phyloP scores from a whole-genome alignment of 2,113 vertebrate genomes.

The Sapajus apella region DNA sequence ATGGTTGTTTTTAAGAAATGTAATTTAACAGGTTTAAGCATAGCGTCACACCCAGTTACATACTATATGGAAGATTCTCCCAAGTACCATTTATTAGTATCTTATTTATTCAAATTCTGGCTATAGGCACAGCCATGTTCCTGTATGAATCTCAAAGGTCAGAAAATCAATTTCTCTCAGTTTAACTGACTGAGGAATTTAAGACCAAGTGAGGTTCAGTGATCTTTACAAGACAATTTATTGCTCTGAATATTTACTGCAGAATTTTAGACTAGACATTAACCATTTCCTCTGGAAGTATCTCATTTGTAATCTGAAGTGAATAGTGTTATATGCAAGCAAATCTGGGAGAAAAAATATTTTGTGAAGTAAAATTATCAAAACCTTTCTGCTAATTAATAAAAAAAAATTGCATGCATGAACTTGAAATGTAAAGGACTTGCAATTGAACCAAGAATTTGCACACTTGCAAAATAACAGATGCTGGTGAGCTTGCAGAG shows the following conservation, averaged over 20 bases:
- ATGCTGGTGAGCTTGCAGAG: too few species aligned
- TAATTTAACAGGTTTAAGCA: constrained; percentile 40
- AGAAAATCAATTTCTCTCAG: constrained; percentile 29
- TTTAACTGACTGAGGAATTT: constrained; percentile 4
- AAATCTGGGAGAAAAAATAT: background rate
- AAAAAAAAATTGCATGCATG: background rate
- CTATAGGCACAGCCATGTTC: background rate
- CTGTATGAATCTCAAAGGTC: constrained; percentile 43
- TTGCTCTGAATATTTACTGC: constrained; percentile 5
- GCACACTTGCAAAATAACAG: background rate
- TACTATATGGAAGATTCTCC: background rate
- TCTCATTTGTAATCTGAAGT: background rate
- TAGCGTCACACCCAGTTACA: background rate
- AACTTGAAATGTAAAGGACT: background rate
- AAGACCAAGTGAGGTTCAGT: background rate
- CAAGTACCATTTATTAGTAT: background rate
- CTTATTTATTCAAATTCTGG: constrained; percentile 12
- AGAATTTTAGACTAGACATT: background rate
- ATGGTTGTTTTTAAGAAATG: constrained; percentile 11
- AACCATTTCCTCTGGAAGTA: background rate
- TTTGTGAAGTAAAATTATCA: background rate
- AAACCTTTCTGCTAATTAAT: background rate
- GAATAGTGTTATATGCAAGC: background rate
- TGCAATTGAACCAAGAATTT: background rate
- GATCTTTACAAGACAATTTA: constrained; percentile 28